A percentile compares a stretch with the other conserved stretches of the same genome.
Conservation (phyloP, 1,140 invertebrate genomes). For the Rhagoletis pomonella region DNA sequence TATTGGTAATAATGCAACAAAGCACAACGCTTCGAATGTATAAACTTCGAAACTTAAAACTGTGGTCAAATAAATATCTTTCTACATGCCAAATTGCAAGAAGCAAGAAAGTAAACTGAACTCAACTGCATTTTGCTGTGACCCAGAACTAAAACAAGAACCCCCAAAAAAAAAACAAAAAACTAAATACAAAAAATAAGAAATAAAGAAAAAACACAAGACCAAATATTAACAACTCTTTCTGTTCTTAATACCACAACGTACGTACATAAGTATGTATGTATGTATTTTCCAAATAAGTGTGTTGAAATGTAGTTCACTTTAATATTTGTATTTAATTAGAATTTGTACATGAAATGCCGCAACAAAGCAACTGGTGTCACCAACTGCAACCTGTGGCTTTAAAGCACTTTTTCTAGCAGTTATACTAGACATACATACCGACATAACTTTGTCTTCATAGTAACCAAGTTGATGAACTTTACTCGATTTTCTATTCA, state of each 20-base stretch:
- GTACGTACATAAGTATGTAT: too few relatives aligned
- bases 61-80: conserved; percentile 46
- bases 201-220: background rate
- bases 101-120: background rate
- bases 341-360: conserved; percentile 29
- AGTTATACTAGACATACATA: background rate
- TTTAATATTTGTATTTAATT: conserved; percentile 46
- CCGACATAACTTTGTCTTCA: too few relatives aligned
- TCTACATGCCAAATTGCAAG: conserved; percentile 16
- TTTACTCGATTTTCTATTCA: background rate
- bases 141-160: background rate
- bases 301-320: background rate
- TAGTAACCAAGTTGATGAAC: background rate
- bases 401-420: background rate
- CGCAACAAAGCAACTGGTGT: conserved; percentile 48
- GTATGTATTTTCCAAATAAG: background rate
- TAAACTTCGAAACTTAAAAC: conserved; percentile 1
- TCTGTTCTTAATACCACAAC: background rate
- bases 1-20: conserved; percentile 38
- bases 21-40: background rate
- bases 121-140: background rate
- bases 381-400: conserved; percentile 16
- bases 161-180: background rate
- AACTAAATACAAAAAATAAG: background rate
- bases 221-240: background rate